Base-by-base conservation (phyloP, 2,113 vertebrate species). In the Manacus vitellinus region DNA sequence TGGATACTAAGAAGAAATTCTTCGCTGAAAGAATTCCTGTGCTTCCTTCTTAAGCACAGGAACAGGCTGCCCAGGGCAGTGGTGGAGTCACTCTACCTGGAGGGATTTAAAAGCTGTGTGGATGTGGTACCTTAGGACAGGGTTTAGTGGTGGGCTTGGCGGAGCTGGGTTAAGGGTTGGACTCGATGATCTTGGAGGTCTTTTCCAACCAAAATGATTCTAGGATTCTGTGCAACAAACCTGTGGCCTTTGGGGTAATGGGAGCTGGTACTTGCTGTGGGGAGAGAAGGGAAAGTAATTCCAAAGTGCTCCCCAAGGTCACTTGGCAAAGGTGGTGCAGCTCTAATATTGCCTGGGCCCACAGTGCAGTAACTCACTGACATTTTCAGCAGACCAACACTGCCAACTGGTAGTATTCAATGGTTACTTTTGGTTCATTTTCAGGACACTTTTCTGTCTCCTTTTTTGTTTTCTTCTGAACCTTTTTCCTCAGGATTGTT, bases 311-410 rank as follows among this genome's bases (percentile, higher is more conserved):
- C 24, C 37, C 47, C 35, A 14, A 56, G 72, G 55, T 66, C 62
- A 37, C 13, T 56, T 44, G 4, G 56, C 52, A 47, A 62, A 58
- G 47, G 27, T 61, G 24, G 43, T 13, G 66, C 4, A 66, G 61
- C 37, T 65, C 58, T 16, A 30, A 16, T 14, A 15, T 28, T 0
- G 0, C 62, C n/a, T 25, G 37, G 4, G 28, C 31, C 62, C 1
- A 2, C 31, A 52, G 23, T 14, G 30, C 59, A 37, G 61, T 21
- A 52, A 35, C 24, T 46, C 49, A 24, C 22, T 16, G 62, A 39
- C 13, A 27, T 43, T 46, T 66, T 47, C 84, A 61, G 67, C 41
- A 81, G 30, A 56, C 22, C 58, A 58, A 12, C 24, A 17, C 30
- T 43, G 25, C 15, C 54, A 52, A 33, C 14, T 23, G 41, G 8